Conservation (phyloP, 2,797 vertebrate species). For the Eulemur albifrons region DNA sequence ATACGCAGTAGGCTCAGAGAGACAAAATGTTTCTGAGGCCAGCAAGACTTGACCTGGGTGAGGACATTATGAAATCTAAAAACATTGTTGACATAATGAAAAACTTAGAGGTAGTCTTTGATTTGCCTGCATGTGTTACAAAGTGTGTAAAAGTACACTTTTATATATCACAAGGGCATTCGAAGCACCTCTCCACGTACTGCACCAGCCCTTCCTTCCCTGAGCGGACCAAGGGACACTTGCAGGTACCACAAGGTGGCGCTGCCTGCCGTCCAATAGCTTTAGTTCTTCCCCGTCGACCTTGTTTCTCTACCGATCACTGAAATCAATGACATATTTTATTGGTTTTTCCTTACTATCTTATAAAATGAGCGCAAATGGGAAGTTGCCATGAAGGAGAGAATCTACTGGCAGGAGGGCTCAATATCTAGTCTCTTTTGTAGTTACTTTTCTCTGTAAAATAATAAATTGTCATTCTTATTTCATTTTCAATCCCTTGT, state of each 20-base stretch:
- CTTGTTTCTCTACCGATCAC: background rate
- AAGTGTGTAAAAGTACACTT: background rate
- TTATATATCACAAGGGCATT: background rate
- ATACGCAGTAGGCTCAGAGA: background rate
- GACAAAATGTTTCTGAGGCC: background rate
- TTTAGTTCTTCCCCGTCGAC: rapidly evolving
- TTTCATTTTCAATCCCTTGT: background rate
- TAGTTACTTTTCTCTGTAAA: background rate
- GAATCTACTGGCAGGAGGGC: background rate
- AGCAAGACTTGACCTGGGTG: background rate
- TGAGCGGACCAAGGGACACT: background rate
- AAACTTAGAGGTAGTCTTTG: background rate
- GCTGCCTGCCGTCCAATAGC: background rate
- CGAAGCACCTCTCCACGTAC: background rate
- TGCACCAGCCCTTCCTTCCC: background rate
- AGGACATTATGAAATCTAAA: background rate
- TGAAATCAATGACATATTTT: background rate
- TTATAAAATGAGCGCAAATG: background rate
- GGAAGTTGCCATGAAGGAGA: background rate
- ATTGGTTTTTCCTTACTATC: background rate
- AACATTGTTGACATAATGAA: background rate
- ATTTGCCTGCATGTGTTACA: background rate
- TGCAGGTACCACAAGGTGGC: slow-evolving; percentile 60
- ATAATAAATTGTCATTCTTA: background rate
- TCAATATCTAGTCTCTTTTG: background rate